A percentile compares a stretch with the other conserved stretches of the same genome.
Conservation (phyloP, 2,888 invertebrate genomes). For the Masnerella sp. region DNA sequence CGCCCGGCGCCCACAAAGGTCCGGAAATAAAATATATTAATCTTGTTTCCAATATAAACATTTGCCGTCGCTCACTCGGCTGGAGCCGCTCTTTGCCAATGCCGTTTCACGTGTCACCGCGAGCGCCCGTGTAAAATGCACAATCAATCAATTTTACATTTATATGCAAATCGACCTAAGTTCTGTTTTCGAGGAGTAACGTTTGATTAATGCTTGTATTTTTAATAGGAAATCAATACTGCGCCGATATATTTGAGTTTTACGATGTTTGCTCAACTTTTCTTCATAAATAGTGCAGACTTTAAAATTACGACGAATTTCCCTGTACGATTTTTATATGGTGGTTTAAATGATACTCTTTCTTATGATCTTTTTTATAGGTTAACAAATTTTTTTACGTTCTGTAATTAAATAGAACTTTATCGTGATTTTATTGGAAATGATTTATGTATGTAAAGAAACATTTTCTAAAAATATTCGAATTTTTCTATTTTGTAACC, state of each 20-base stretch:
- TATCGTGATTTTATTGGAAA: too few relatives aligned
- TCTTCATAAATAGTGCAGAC: neutral
- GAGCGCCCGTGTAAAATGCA: conserved; percentile 7
- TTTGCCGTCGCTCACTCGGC: conserved; percentile 8
- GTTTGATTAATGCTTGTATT: conserved; percentile 12
- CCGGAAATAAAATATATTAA: conserved; percentile 53
- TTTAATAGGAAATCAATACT: conserved; percentile 11
- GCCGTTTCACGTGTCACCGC: conserved; percentile 18
- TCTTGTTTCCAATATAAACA: conserved; percentile 56
- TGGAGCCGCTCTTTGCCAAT: conserved; percentile 14
- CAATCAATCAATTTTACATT: conserved; percentile 34
- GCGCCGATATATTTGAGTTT: neutral
- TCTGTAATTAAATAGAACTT: too few relatives aligned
- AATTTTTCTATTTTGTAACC: too few relatives aligned
- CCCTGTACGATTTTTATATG: too few relatives aligned
- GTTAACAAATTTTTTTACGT: too few relatives aligned
- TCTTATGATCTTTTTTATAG: too few relatives aligned
- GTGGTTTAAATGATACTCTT: too few relatives aligned
- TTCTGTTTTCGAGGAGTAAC: neutral
- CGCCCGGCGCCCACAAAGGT: conserved; percentile 33
- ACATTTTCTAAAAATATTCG: too few relatives aligned
- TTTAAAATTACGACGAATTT: too few relatives aligned
- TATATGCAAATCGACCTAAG: conserved; percentile 32
- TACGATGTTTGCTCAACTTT: too few relatives aligned
- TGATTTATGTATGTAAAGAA: too few relatives aligned